A percentile compares a stretch with the other conserved stretches of the same genome.
phyloP scores from a whole-genome alignment of 2,888 invertebrate genomes.

The Byasa hedistus region DNA sequence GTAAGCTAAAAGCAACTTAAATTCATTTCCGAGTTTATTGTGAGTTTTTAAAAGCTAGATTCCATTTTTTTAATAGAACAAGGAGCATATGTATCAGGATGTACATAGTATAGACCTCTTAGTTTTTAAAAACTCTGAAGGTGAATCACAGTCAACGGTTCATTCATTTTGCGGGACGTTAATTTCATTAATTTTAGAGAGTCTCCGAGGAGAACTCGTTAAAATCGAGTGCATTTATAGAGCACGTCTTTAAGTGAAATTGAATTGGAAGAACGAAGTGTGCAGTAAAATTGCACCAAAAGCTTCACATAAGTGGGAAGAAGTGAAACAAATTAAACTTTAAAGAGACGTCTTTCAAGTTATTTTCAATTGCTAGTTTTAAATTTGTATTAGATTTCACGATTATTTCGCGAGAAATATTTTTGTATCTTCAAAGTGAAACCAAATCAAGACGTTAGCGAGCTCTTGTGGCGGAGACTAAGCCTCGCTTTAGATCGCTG shows the following conservation, averaged over 20 bases:
- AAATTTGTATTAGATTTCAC: too few species aligned
- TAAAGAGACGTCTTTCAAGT: background rate
- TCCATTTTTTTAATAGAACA: too few species aligned
- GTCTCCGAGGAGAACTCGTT: conserved; percentile 66
- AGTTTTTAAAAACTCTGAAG: background rate
- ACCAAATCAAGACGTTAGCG: too few species aligned
- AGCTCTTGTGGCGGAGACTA: too few species aligned
- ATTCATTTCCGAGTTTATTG: too few species aligned
- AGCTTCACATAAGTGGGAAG: background rate
- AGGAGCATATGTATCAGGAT: too few species aligned
- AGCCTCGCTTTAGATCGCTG: too few species aligned
- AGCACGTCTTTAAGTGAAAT: conserved; percentile 37
- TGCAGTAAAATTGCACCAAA: conserved; percentile 10
- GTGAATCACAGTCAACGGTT: conserved; percentile 5
- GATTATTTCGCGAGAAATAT: too few species aligned
- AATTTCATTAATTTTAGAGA: conserved; percentile 51
- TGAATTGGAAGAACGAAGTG: conserved; percentile 29
- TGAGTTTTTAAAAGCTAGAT: background rate
- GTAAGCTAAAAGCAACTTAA: too few species aligned
- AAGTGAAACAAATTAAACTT: background rate
- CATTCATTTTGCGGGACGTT: conserved; percentile 5
- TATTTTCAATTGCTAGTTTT: too few species aligned
- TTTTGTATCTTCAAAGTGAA: too few species aligned
- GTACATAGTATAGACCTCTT: background rate
- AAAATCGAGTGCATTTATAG: conserved; percentile 62